Evolutionary conservation across 2,888 invertebrate genomes (phyloP).

Genomic region (Hyppa rectilinea): DNA sequence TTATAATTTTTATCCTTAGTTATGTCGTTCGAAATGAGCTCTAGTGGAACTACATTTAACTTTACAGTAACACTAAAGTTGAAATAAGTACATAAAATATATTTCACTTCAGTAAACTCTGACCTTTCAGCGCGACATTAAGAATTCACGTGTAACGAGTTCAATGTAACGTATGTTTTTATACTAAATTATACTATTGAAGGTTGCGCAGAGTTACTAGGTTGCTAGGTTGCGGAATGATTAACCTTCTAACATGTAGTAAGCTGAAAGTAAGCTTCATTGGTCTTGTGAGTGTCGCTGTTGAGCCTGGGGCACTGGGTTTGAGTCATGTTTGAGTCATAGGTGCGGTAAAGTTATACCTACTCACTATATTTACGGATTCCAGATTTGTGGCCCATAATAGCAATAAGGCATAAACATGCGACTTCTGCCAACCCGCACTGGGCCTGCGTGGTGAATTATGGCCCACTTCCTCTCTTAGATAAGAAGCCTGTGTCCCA

Average conservation of each 20-base stretch:
- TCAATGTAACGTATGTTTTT: neutral
- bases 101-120: conserved; percentile 7
- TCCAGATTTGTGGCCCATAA: neutral
- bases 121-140: conserved; percentile 45
- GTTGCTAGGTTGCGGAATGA: neutral
- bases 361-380: neutral
- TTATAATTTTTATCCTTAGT: too few relatives aligned
- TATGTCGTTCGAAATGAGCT: neutral
- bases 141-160: neutral
- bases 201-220: neutral
- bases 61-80: neutral
- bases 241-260: neutral
- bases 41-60: neutral
- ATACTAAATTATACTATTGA: too few relatives aligned
- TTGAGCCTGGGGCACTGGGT: too few relatives aligned
- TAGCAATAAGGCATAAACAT: too few relatives aligned
- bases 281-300: too few relatives aligned
- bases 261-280: neutral
- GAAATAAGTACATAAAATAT: conserved; percentile 10
- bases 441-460: too few relatives aligned
- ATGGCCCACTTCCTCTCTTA: too few relatives aligned
- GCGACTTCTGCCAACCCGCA: too few relatives aligned
- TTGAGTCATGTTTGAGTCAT: too few relatives aligned
- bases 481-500: too few relatives aligned
- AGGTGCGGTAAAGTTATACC: neutral